These are phyloP conservation scores for Mergus octosetaceus DNA, from an alignment of 2,797 vertebrate genomes.

Conservation along the genomic window DNA sequence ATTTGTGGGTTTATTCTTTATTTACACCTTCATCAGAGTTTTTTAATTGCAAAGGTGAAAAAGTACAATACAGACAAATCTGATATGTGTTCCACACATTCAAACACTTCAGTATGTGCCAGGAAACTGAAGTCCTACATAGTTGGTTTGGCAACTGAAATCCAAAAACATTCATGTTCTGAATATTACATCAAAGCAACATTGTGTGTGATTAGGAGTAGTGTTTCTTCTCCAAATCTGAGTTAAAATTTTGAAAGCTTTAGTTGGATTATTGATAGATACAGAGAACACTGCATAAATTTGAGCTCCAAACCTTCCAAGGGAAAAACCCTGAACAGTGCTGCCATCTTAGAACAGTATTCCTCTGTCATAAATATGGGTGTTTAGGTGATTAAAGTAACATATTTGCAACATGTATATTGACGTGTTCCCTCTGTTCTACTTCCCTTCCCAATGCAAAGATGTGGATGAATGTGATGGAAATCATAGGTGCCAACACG, in stretches of 20 bases:
- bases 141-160: background rate
- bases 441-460: constrained; percentile 37
- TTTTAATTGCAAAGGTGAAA: background rate
- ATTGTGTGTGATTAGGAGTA: background rate
- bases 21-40: background rate
- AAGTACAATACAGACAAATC: background rate
- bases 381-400: background rate
- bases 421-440: background rate
- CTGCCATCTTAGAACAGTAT: background rate
- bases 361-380: background rate
- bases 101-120: background rate
- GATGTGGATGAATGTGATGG: constrained; percentile 86
- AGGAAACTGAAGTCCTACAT: background rate
- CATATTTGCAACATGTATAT: accelerated
- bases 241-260: background rate
- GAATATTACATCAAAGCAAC: background rate
- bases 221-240: background rate
- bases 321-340: background rate
- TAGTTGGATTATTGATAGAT: background rate
- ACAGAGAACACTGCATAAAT: background rate
- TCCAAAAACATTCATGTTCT: background rate
- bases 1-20: background rate
- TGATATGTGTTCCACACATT: background rate
- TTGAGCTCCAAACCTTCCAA: background rate
- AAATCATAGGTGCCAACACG: constrained; percentile 86